phyloP scores from a whole-genome alignment of 2,888 invertebrate species.

The Thalpophila matura region DNA sequence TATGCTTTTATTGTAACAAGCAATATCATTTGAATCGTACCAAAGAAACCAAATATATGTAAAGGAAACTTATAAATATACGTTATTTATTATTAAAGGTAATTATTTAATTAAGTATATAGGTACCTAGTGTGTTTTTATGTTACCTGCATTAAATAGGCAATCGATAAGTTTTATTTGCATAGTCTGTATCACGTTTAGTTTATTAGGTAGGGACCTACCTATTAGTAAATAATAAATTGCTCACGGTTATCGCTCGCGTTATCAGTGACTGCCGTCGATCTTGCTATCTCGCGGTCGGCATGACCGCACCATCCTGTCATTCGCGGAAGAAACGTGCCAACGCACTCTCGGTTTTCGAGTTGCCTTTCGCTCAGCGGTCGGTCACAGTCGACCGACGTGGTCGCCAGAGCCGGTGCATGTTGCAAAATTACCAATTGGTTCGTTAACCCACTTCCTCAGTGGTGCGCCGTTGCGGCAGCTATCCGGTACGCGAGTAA shows the following conservation, averaged over 20 bases:
- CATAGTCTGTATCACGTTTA: conserved; percentile 49
- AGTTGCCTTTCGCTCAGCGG: conserved; percentile 84
- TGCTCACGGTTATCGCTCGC: conserved; percentile 76
- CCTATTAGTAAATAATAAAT: no score
- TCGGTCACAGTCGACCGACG: conserved; percentile 79
- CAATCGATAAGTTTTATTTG: conserved; percentile 47
- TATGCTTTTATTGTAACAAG: conserved; percentile 8
- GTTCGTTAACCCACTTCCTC: conserved; percentile 84
- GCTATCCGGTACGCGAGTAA: conserved; percentile 75
- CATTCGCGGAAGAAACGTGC: conserved; percentile 86
- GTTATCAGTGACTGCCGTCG: conserved; percentile 84
- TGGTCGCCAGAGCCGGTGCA: conserved; percentile 77
- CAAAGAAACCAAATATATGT: conserved; percentile 3
- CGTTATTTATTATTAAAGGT: no score
- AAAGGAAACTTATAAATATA: neutral
- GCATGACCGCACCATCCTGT: conserved; percentile 80
- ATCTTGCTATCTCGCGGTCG: conserved; percentile 86
- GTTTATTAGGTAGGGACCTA: conserved; percentile 59
- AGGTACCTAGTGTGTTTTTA: neutral
- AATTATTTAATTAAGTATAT: neutral
- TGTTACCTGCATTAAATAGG: conserved; percentile 16
- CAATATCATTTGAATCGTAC: neutral
- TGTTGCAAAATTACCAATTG: conserved; percentile 85
- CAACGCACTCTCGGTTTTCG: conserved; percentile 86
- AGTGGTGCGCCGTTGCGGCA: conserved; percentile 69